Evolutionary conservation across 2,113 vertebrate species (phyloP).

Genomic region (Sinosuthora webbiana): DNA sequence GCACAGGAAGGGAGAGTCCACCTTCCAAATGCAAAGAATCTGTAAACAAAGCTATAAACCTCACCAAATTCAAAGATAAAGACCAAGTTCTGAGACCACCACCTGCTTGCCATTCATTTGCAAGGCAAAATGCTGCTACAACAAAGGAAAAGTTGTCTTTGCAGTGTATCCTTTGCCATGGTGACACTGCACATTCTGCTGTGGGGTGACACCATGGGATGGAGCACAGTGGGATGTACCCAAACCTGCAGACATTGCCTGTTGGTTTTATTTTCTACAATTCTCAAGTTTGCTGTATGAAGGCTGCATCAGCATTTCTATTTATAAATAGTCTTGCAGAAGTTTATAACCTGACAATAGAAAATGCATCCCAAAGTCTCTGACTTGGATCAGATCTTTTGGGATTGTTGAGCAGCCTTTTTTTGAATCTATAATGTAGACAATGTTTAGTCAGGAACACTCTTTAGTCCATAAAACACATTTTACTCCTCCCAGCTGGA

Average conservation of each 20-base stretch:
- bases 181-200: not conserved
- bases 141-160: not conserved
- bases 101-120: not conserved
- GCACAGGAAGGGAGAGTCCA: not conserved
- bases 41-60: not conserved
- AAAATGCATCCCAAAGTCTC: not conserved
- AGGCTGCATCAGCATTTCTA: not conserved
- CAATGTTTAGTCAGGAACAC: constrained; percentile 27
- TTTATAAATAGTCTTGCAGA: not conserved
- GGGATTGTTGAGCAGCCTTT: constrained; percentile 2
- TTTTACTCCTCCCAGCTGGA: constrained; percentile 44
- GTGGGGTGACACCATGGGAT: not conserved
- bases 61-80: not conserved
- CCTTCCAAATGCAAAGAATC: not conserved
- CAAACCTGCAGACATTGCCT: not conserved
- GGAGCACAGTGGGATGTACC: not conserved
- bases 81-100: not conserved
- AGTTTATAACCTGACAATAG: constrained; percentile 23
- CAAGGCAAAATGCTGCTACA: not conserved
- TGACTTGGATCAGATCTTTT: not conserved
- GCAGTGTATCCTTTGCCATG: not conserved
- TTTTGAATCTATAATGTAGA: not conserved
- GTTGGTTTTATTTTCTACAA: not conserved
- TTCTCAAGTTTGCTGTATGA: not conserved
- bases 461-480: constrained; percentile 10